Evolutionary conservation across 2,888 invertebrate genomes (phyloP), one percentile per base, ranked within the genome.

Genomic region (Prosopocoilus inquinatus): DNA sequence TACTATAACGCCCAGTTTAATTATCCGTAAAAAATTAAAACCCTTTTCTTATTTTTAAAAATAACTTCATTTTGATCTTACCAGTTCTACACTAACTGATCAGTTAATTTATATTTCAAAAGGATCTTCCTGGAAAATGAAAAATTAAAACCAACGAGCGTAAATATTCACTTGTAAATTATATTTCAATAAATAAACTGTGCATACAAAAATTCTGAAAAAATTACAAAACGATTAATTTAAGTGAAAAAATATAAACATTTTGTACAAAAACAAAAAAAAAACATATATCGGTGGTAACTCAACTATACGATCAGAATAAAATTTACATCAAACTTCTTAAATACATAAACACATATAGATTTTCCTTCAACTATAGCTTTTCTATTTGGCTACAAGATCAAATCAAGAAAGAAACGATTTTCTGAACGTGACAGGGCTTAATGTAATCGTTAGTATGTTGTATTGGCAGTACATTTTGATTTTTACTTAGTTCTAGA

Each of bases 381-480:
- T 28, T 7, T 2, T 28, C 20, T 28, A 28, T 28, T 28, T 28
- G 3, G 7, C 20, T 28, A 28, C 20, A 28, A 28, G 20, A 28
- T 28, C 20, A 28, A 28, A 28, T 28, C 20, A 28, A 28, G 7
- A 28, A 28, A 28, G 20, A 28, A 28, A 28, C 5, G 4, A 28
- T 28, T 28, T 28, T 28, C 20, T 28, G 5, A 28, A 28, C 20
- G 20, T 28, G 20, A 28, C 20, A 28, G 20, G 44, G 45, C 35
- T 51, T 36, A 51, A 51, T 36, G 20, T 13, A 47, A 11, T 15
- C 12, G 16, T 33, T 47, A 32, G 11, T 5, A 5, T 9, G 15
- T 47, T 41, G 1, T 28, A 28, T 28, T 28, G 20, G 20, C 20
- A 50, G 33, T 48, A 41, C 28, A 41, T 50, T 50, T 41, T 50